These are phyloP conservation scores for Leptodactylus fallax DNA, from an alignment of 2,797 vertebrate genomes.

Conservation along the genomic window DNA sequence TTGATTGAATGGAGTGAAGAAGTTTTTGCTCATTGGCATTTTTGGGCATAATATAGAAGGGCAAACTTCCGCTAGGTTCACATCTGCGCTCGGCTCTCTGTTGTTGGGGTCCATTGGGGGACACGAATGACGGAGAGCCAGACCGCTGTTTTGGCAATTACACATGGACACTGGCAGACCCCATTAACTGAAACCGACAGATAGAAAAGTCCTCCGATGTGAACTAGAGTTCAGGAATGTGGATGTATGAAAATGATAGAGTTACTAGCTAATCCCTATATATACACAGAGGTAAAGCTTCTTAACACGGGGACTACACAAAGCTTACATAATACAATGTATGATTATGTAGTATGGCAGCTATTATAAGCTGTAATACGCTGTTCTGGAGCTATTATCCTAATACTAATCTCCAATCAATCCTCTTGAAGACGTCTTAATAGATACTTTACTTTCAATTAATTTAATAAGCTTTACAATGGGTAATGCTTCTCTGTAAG, in stretches of 20 bases:
- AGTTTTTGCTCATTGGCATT: no score
- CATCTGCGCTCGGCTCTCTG: no score
- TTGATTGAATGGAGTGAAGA: background rate
- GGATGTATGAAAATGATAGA: background rate
- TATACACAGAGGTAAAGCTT: background rate
- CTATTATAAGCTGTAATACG: conserved; percentile 10
- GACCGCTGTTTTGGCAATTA: no score
- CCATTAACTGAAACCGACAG: no score
- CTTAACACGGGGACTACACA: background rate
- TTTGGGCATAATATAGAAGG: no score
- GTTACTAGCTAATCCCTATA: background rate
- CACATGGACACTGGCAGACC: no score
- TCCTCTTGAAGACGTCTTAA: conserved; percentile 21
- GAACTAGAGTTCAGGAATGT: background rate
- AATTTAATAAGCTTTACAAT: conserved; percentile 22
- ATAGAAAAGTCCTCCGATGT: background rate
- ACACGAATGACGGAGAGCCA: no score
- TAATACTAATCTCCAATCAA: conserved; percentile 28
- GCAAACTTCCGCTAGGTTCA: no score
- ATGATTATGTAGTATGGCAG: conserved; percentile 2
- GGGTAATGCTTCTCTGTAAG: conserved; percentile 20
- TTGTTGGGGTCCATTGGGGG: no score
- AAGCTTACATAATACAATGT: background rate
- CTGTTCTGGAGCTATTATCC: conserved; percentile 11
- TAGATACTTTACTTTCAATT: conserved; percentile 28